Evolutionary conservation across 2,113 vertebrate genomes (phyloP), one percentile per base, ranked within the genome.

Genomic region (Centrocercus urophasianus): DNA sequence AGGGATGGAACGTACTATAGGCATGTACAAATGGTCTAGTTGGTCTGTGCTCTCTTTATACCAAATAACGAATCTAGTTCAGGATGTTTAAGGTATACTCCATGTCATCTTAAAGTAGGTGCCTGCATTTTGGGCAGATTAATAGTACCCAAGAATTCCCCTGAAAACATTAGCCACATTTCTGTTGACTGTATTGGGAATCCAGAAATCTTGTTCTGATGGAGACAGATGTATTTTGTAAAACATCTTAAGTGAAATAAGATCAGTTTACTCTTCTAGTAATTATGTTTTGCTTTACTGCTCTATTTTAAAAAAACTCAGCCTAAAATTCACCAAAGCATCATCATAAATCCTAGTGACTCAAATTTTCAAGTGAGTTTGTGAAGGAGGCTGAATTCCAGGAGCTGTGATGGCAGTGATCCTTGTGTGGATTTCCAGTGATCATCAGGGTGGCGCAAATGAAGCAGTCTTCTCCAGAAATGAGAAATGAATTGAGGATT

Each of bases 401-500:
- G 66, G 15, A 11, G 9, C 18, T 32, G 4, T 11, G 66, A 28
- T 48, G 45, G 16, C 34, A 40, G 1, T 0, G 6, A 60, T 50
- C 43, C 67, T 28, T 34, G 16, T 27, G 38, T 34, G 48, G 15
- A 24, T 47, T 40, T 83, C 28, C 28, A 65, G 40, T 47, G 34
- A 28, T 19, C 13, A 2, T 27, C 21, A 10, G 67, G 8, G 2
- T 7, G 1, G 1, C 8, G 32, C 2, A 3, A 73, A 77, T 36
- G 25, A 34, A 59, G 12, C 3, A 13, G 7, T 11, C n/a, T 65
- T 74, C 69, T 40, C 19, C 27, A 74, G 56, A 94, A 91, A 45
- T 0, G 0, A 30, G 6, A 38, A 2, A 15, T 66, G 10, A 48
- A 18, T 69, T 10, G 12, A 63, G 14, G 11, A 19, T 10, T 82